phyloP scores from a whole-genome alignment of 1,140 invertebrate genomes.

The Drosophila gunungcola region DNA sequence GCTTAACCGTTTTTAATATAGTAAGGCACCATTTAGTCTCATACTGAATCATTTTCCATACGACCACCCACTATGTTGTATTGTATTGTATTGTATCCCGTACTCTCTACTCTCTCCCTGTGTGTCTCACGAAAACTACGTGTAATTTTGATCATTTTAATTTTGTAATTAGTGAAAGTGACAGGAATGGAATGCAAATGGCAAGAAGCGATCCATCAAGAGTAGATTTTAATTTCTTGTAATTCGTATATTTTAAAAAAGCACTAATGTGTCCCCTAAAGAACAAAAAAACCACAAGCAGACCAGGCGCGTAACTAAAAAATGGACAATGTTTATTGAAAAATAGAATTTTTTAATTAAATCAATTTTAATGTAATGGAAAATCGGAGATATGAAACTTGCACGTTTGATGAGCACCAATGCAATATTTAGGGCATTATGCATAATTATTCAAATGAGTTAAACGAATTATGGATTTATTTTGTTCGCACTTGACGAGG shows the following conservation, averaged over 20 bases:
- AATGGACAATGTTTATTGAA: conserved; percentile 52
- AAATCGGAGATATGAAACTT: conserved; percentile 23
- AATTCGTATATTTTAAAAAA: conserved; percentile 65
- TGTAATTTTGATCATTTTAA: conserved; percentile 75
- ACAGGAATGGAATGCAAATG: conserved; percentile 13
- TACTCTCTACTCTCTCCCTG: conserved; percentile 35
- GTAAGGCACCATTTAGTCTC: conserved; percentile 45
- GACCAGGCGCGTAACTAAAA: conserved; percentile 24
- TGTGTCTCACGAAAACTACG: conserved; percentile 50
- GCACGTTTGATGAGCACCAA: conserved; percentile 12
- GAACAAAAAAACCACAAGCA: conserved; percentile 17
- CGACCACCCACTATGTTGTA: conserved; percentile 22
- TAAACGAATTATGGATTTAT: conserved; percentile 35
- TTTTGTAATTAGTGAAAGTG: conserved; percentile 75
- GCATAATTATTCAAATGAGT: conserved; percentile 16
- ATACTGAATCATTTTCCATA: conserved; percentile 26
- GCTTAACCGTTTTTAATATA: conserved; percentile 55
- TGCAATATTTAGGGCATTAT: conserved; percentile 10
- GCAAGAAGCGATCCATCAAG: conserved; percentile 9
- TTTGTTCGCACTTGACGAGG: conserved; percentile 48
- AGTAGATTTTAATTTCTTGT: conserved; percentile 61
- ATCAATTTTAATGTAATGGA: conserved; percentile 69
- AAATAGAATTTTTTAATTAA: conserved; percentile 71
- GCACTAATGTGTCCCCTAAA: conserved; percentile 33
- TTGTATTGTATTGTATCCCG: conserved; percentile 17